Base-by-base conservation (phyloP, 1,140 invertebrate genomes). In the Drosophila bocqueti region DNA sequence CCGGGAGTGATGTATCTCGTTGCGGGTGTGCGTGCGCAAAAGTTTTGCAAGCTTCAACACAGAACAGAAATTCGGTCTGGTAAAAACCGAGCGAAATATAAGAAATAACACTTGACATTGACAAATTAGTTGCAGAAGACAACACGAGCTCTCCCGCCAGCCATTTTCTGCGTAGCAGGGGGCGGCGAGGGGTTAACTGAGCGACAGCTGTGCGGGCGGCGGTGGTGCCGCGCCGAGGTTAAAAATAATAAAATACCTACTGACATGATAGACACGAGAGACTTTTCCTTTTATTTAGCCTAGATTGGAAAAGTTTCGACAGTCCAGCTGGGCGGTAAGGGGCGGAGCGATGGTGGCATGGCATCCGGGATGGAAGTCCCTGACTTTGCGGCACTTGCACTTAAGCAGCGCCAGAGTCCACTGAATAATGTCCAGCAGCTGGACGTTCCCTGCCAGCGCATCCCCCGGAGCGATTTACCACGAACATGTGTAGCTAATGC, bases 251-350 rank as follows among this genome's bases (percentile, higher is more conserved):
- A 91, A 91, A 91, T 91, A 91, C 79, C 90, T 76, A 90, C 84
- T 91, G 89, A 91, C 89, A 91, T 91, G 89, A 91, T 91, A 85
- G 89, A 91, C 89, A 91, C 71, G 89, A 82, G 81, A 83, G 90
- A 85, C 80, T 90, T 89, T 89, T 89, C 81, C 81, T 90, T 91
- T 91, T 91, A 91, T 91, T 91, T 91, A 91, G 86, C 81, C 77
- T 91, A 91, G 89, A 91, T 91, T 91, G 89, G 89, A 91, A 91
- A 91, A 91, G 89, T 91, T 91, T 91, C 89, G 84, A 91, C 89
- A 89, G 84, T 82, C 83, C 82, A 79, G 72, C 67, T 76, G 82
- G 76, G 63, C 13, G 59, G 64, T 16, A 2, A 9, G n/a, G 21
- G 11, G n/a, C 2, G 43, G 26, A 2, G 29, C 0, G 5, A 18